A percentile compares a stretch with the other conserved stretches of the same genome.
phyloP scores from a whole-genome alignment of 1,140 invertebrate genomes.

The Drosophila santomea region DNA sequence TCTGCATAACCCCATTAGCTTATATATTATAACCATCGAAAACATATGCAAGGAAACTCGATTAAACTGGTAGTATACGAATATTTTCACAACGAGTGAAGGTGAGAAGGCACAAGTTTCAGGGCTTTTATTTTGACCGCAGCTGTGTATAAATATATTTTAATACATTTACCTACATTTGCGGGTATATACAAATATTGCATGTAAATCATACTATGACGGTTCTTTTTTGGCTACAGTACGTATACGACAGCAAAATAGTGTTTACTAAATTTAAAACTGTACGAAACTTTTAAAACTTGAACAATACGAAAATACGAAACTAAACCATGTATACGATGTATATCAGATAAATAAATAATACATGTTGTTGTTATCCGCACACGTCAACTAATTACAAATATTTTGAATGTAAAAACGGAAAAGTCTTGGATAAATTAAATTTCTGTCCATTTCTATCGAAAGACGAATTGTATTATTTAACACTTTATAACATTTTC shows the following conservation, averaged over 20 bases:
- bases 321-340: constrained; percentile 31
- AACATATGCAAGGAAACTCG: constrained; percentile 8
- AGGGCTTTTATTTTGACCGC: constrained; percentile 8
- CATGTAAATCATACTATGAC: constrained; percentile 29
- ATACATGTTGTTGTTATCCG: constrained; percentile 13
- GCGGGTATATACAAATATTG: constrained; percentile 39
- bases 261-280: constrained; percentile 30
- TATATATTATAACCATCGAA: constrained; percentile 7
- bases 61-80: constrained; percentile 10
- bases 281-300: constrained; percentile 30
- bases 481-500: no score
- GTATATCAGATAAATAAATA: constrained; percentile 24
- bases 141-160: constrained; percentile 16
- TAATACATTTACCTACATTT: constrained; percentile 32
- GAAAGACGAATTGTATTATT: background rate
- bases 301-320: constrained; percentile 30
- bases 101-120: background rate
- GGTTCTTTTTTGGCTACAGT: constrained; percentile 32
- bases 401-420: constrained; percentile 7
- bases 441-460: background rate
- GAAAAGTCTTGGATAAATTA: background rate
- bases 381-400: constrained; percentile 9
- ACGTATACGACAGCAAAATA: constrained; percentile 31
- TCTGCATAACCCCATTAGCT: background rate
- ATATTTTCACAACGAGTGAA: background rate